Evolutionary conservation across 2,888 invertebrate genomes (phyloP).

Genomic region (Hartigia nigra): DNA sequence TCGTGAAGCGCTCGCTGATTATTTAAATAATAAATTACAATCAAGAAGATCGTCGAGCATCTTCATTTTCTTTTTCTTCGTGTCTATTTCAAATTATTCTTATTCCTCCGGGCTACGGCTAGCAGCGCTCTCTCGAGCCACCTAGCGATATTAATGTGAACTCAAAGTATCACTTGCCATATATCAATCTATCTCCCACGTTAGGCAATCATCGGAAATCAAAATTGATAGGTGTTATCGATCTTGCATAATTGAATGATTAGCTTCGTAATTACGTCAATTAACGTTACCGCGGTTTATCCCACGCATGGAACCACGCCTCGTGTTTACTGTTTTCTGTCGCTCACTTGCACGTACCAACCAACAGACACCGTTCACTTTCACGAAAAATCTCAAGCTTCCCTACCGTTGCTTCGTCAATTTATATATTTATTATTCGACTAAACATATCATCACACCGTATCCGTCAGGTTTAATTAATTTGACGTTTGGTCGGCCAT

Average conservation of each 20-base stretch:
- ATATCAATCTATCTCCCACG: neutral
- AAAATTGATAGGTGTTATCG: neutral
- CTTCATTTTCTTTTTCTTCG: neutral
- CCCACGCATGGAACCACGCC: slow-evolving; percentile 43
- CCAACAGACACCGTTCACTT: slow-evolving; percentile 31
- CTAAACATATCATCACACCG: neutral
- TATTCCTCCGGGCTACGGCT: neutral
- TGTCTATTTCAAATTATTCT: neutral
- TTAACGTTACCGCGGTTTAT: slow-evolving; percentile 35
- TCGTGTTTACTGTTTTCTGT: slow-evolving; percentile 14
- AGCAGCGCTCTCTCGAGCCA: neutral
- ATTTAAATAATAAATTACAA: slow-evolving; percentile 8
- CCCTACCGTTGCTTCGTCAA: slow-evolving; percentile 26
- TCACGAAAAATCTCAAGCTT: slow-evolving; percentile 42
- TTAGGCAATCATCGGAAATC: neutral
- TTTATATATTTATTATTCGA: neutral
- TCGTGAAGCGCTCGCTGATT: slow-evolving; percentile 4
- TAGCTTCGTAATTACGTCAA: slow-evolving; percentile 36
- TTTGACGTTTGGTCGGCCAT: neutral
- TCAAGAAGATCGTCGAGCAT: neutral
- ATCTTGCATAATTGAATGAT: slow-evolving; percentile 29
- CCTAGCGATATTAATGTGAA: neutral
- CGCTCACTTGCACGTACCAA: too few relatives aligned
- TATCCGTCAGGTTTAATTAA: neutral
- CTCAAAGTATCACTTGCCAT: neutral